Evolutionary conservation across 2,888 invertebrate species (phyloP).

Genomic region (Sesia apiformis): DNA sequence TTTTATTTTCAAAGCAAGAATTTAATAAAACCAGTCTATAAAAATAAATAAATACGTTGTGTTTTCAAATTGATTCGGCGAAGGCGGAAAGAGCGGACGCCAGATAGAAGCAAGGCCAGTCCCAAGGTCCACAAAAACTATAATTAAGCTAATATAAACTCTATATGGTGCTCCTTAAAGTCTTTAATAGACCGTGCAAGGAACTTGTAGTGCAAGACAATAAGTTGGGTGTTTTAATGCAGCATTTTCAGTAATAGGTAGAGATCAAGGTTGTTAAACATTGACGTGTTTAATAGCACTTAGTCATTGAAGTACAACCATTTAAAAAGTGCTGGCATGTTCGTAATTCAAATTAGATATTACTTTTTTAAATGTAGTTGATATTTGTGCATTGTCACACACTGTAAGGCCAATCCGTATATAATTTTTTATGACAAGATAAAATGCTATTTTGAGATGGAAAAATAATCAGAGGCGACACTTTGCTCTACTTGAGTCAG

Average conservation of each 20-base stretch:
- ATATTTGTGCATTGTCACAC: not conserved
- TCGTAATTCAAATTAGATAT: conserved; percentile 1
- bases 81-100: conserved; percentile 72
- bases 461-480: conserved; percentile 6
- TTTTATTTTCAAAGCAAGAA: no score
- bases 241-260: conserved; percentile 68
- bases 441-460: not conserved
- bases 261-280: conserved; percentile 57
- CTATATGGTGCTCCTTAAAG: conserved; percentile 23
- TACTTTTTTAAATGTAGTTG: not conserved
- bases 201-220: conserved; percentile 45
- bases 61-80: conserved; percentile 59
- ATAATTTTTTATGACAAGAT: not conserved
- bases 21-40: conserved; percentile 8
- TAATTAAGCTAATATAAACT: conserved; percentile 22
- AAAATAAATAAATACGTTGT: conserved; percentile 55
- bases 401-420: not conserved
- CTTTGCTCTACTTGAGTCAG: conserved; percentile 7
- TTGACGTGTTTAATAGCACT: conserved; percentile 4
- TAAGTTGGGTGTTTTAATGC: conserved; percentile 62
- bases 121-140: conserved; percentile 47
- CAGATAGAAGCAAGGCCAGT: conserved; percentile 65
- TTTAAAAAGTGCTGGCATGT: not conserved
- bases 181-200: conserved; percentile 19
- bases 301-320: conserved; percentile 1